Evolutionary conservation across 92 coral and sea anemone genomes (phyloP), one percentile per base, ranked within the genome.

Genomic region (Montipora capitata): DNA sequence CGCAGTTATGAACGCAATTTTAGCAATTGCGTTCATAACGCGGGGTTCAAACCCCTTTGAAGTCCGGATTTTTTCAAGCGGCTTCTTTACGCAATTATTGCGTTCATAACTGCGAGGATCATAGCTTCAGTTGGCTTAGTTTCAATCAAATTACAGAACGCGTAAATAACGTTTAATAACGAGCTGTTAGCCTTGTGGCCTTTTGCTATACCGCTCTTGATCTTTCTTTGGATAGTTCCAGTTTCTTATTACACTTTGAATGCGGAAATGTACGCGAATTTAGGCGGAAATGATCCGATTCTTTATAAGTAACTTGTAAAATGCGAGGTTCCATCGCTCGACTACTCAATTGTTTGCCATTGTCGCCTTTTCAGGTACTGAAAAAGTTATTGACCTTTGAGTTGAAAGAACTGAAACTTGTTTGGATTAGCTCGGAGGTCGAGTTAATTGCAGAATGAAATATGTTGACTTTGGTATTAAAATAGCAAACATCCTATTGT

Each of bases 401-500:
- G 59, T 56, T 56, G 45, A 48, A 48, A 48, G 16, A 40, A 13
- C 35, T 27, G 35, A n/a, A 14, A 72, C 43, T 16, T 83, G 42
- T 44, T 56, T 72, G 71, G 40, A 38, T 45, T 59, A 83, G 71
- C 11, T 42, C 43, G 9, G 44, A 73, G 75, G 59, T 80, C 65
- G 27, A 15, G 12, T 16, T 68, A 49, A 20, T 76, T 39, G 35
- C 10, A 40, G 61, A 72, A 44, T 83, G 87, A 83, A 83, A 83
- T 83, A 52, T 83, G 61, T 83, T 83, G 57, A 61, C 79, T 61
- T 70, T 57, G 44, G 13, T 56, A 73, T 57, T 58, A 10, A 72
- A 83, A 41, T 35, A 59, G 87, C 61, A 72, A 83, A 83, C 72
- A 83, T 39, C 18, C 80, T 83, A 51, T 70, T 59, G 73, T 57